These are phyloP conservation scores for Sinelater perroti DNA, from an alignment of 2,888 invertebrate species.

Conservation along the genomic window DNA sequence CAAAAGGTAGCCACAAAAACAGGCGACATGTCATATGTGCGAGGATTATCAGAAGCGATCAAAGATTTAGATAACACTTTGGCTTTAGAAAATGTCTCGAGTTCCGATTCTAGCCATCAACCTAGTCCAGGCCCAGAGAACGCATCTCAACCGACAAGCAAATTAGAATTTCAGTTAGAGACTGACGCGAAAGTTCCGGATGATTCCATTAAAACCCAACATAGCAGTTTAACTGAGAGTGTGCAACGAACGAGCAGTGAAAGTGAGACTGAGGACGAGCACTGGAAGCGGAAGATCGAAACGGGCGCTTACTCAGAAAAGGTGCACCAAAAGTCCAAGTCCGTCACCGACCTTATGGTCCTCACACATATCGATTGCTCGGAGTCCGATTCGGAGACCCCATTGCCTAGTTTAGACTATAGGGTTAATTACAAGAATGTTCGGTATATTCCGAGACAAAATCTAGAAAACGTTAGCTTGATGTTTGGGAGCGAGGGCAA, in stretches of 20 bases:
- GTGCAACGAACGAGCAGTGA: conserved; percentile 60
- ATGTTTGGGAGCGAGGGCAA: conserved; percentile 68
- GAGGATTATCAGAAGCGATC: conserved; percentile 70
- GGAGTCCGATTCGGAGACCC: conserved; percentile 67
- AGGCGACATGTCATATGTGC: conserved; percentile 69
- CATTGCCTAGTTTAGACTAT: conserved; percentile 58
- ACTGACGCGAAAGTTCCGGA: conserved; percentile 40
- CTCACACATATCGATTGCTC: conserved; percentile 72
- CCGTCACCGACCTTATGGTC: conserved; percentile 73
- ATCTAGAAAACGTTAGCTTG: conserved; percentile 53
- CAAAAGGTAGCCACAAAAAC: conserved; percentile 68
- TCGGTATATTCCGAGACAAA: conserved; percentile 55
- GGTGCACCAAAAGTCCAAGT: conserved; percentile 72
- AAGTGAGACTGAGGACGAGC: conserved; percentile 72
- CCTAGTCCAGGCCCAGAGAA: conserved; percentile 66
- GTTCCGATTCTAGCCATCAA: conserved; percentile 66
- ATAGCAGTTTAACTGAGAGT: conserved; percentile 51
- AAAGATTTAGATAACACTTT: conserved; percentile 71
- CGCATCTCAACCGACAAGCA: conserved; percentile 32
- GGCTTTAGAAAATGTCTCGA: conserved; percentile 69
- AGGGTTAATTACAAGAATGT: conserved; percentile 57
- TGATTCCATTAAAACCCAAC: conserved; percentile 36
- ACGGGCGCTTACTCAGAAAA: conserved; percentile 69
- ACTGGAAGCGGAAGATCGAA: conserved; percentile 69
- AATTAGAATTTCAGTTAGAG: conserved; percentile 58